These are phyloP conservation scores for Paramuricea clavata DNA, from an alignment of 92 coral and sea anemone genomes.

Conservation along the genomic window DNA sequence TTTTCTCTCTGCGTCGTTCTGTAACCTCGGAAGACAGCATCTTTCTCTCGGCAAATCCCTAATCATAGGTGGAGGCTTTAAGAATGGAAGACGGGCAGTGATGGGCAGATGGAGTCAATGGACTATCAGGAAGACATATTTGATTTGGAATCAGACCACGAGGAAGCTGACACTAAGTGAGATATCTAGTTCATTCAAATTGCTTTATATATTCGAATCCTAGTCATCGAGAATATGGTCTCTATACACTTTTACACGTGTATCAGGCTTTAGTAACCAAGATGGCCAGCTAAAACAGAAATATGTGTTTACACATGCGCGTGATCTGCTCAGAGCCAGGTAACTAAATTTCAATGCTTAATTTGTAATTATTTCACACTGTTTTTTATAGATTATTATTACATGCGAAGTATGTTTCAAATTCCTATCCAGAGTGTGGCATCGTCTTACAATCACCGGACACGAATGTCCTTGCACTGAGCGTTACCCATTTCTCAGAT, in stretches of 20 bases:
- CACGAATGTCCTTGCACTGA: constrained; percentile 47
- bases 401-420: constrained; percentile 47
- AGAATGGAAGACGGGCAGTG: constrained; percentile 54
- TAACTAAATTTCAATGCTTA: background rate
- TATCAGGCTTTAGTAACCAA: no score
- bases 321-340: no score
- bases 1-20: constrained; percentile 38
- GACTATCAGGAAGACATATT: constrained; percentile 20
- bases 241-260: no score
- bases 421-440: background rate
- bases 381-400: constrained; percentile 16
- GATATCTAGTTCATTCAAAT: background rate
- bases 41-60: constrained; percentile 42
- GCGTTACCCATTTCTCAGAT: constrained; percentile 50
- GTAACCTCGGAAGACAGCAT: constrained; percentile 38
- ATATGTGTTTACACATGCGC: no score
- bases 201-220: constrained; percentile 13
- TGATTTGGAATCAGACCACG: constrained; percentile 50
- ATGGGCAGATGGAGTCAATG: background rate
- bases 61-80: constrained; percentile 62
- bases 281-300: no score
- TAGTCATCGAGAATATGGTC: background rate
- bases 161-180: constrained; percentile 65
- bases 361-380: background rate
- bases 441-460: constrained; percentile 44